A percentile compares a stretch with the other conserved stretches of the same genome.
Conservation (phyloP, 2,797 vertebrate species). For the Lagocephalus sceleratus region DNA sequence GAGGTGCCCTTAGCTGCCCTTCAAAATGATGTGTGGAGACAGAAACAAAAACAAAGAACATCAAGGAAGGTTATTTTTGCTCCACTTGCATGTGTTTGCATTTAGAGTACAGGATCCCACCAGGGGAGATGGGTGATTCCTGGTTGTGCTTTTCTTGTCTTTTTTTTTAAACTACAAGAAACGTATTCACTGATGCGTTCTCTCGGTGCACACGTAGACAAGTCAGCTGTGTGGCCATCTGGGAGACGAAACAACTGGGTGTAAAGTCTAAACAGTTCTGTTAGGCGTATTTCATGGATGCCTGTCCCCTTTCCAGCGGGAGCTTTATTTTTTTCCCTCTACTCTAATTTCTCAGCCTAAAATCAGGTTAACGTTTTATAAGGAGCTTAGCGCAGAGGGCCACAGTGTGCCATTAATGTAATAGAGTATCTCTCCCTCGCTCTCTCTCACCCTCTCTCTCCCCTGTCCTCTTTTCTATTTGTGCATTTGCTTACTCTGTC, state of each 20-base stretch:
- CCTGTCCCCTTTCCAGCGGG: constrained; percentile 67
- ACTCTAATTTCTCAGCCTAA: constrained; percentile 76
- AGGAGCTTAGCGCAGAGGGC: constrained; percentile 78
- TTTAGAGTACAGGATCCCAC: constrained; percentile 1
- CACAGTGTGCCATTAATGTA: constrained; percentile 77
- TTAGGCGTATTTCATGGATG: constrained; percentile 48
- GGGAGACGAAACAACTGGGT: constrained; percentile 15
- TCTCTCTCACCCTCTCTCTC: constrained; percentile 25
- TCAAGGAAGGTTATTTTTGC: background rate
- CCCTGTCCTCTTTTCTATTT: constrained; percentile 68
- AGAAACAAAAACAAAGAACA: background rate
- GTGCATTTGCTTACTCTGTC: constrained; percentile 59
- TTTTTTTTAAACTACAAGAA: constrained; percentile 17
- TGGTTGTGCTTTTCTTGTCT: background rate
- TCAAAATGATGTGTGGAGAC: background rate
- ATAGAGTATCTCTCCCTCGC: constrained; percentile 61
- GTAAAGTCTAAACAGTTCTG: constrained; percentile 47
- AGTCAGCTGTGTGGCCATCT: constrained; percentile 7
- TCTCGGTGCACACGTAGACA: background rate
- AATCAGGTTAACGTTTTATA: constrained; percentile 81
- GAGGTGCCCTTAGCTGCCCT: background rate
- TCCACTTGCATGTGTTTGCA: background rate
- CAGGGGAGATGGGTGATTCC: background rate
- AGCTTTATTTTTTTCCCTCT: constrained; percentile 66
- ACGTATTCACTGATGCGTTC: background rate